Evolutionary conservation across 2,888 invertebrate species (phyloP).

Genomic region (Parnassius smintheus): DNA sequence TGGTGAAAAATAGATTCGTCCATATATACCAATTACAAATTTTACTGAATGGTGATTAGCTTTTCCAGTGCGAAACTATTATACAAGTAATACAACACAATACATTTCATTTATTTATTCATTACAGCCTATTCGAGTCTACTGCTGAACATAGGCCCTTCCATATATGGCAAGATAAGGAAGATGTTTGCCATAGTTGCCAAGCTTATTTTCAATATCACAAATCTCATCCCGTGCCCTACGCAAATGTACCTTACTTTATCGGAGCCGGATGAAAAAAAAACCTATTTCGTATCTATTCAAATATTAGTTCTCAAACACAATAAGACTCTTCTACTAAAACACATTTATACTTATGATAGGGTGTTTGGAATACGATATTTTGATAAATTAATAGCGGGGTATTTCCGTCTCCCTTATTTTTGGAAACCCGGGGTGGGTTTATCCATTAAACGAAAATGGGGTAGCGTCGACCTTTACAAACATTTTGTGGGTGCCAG

Average conservation of each 20-base stretch:
- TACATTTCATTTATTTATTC: no score
- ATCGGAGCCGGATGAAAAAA: constrained; percentile 10
- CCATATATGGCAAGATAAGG: no score
- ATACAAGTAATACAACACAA: no score
- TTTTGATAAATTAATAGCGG: constrained; percentile 66
- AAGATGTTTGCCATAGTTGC: no score
- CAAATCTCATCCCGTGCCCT: background rate
- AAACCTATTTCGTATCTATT: background rate
- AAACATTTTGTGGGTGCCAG: constrained; percentile 47
- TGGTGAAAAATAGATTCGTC: no score
- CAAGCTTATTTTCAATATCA: background rate
- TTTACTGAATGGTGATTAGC: no score
- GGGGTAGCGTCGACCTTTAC: constrained; percentile 65
- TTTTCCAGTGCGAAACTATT: no score
- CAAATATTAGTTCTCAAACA: constrained; percentile 12
- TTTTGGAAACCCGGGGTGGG: constrained; percentile 63
- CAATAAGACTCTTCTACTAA: constrained; percentile 6
- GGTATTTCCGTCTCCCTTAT: constrained; percentile 46
- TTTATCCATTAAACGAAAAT: constrained; percentile 42
- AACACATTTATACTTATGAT: background rate
- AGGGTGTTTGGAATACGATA: constrained; percentile 59
- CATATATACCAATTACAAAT: no score
- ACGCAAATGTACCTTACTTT: background rate
- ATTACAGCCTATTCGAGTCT: no score
- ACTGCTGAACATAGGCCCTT: no score